phyloP scores from a whole-genome alignment of 2,888 invertebrate species.

The Drosophila mettleri region DNA sequence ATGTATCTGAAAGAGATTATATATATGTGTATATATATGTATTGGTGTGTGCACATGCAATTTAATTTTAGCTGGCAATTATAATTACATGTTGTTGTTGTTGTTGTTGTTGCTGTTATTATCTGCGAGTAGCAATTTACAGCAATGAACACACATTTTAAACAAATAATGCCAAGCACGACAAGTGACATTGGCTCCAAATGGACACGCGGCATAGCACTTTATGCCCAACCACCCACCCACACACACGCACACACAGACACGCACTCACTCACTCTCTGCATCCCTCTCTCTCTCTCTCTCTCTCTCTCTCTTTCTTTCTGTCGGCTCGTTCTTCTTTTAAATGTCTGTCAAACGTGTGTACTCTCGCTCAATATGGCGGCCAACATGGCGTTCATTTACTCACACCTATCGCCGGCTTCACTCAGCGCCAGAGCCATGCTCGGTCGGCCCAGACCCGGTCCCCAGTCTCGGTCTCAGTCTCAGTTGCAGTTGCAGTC shows the following conservation, averaged over 20 bases:
- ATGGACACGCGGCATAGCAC: slow-evolving; percentile 42
- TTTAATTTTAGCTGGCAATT: slow-evolving; percentile 57
- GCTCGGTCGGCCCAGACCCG: slow-evolving; percentile 7
- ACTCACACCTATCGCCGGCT: slow-evolving; percentile 52
- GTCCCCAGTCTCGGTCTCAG: slow-evolving; percentile 5
- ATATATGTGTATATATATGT: slow-evolving; percentile 24
- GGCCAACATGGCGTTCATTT: slow-evolving; percentile 82
- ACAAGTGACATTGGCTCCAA: slow-evolving; percentile 69
- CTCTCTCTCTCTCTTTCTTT: slow-evolving; percentile 8
- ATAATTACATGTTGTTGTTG: slow-evolving; percentile 53
- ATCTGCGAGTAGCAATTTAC: slow-evolving; percentile 77
- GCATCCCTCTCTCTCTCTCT: background rate
- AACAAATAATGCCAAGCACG: slow-evolving; percentile 78
- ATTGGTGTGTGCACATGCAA: slow-evolving; percentile 64
- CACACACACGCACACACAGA: background rate
- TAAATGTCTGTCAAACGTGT: slow-evolving; percentile 68
- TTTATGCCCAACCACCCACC: slow-evolving; percentile 14
- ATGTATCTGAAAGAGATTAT: slow-evolving; percentile 15
- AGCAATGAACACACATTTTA: slow-evolving; percentile 68
- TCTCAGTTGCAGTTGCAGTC: background rate
- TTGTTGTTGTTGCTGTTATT: slow-evolving; percentile 41
- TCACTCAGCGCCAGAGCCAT: slow-evolving; percentile 21
- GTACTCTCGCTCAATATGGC: slow-evolving; percentile 75
- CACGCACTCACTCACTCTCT: background rate
- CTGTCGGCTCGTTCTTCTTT: slow-evolving; percentile 56